Evolutionary conservation across 2,888 invertebrate species (phyloP), one percentile per base, ranked within the genome.

Genomic region (Halictus ligatus): DNA sequence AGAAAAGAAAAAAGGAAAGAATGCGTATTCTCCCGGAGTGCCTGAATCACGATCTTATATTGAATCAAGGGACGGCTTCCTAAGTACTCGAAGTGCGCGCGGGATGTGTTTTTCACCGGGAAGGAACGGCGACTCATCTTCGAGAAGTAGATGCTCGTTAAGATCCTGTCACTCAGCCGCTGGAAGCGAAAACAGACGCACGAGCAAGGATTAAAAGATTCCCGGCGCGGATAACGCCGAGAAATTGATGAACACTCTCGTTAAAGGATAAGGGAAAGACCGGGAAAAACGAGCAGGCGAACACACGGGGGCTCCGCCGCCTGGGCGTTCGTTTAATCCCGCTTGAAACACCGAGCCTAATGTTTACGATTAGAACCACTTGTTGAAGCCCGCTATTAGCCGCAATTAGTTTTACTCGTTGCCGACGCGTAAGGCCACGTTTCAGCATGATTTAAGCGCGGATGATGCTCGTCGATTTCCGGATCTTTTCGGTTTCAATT

Each of bases 151-250:
- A 94, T 94, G 93, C 93, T 94, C 93, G 94, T 94, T 94, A 94
- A 94, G 94, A 94, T 94, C 88, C 94, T 94, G 94, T 94, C 94
- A 93, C 92, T 93, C 93, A 93, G 87, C 58, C 84, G 0, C 86
- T 88, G 78, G 88, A 87, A 81, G 88, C 84, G 87, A 89, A 86
- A 87, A 89, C 84, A 89, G 85, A 77, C 81, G 85, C 79, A 83
- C 75, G 87, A 78, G 84, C 85, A 82, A 88, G 91, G 92, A 93
- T 90, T 92, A 90, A 93, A 91, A 92, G 93, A 93, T 92, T 90
- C 90, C 79, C 87, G 77, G 75, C 60, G 78, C 80, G 89, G 93
- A 93, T 92, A 93, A 89, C 89, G 81, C 69, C 78, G 78, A 88
- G 87, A 88, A 92, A 92, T 93, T 91, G 92, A 93, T 92, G 92